Percentiles rank a stretch among this genome's conserved stretches.
phyloP scores from a whole-genome alignment of 1,140 invertebrate genomes.

The Idris sp. region DNA sequence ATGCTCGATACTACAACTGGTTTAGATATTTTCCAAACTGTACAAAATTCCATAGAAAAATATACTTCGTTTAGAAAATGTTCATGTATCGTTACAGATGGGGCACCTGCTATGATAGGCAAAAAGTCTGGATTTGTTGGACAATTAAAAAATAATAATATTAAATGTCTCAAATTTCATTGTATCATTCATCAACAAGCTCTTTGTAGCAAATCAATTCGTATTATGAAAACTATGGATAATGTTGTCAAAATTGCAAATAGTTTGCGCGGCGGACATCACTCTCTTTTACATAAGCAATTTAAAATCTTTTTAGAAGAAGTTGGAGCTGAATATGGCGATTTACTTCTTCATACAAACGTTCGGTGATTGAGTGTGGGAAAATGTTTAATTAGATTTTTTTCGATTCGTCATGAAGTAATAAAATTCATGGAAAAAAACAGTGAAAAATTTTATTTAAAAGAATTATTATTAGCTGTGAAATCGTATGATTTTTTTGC shows the following conservation, averaged over 20 bases:
- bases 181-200: neutral
- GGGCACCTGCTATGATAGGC: neutral
- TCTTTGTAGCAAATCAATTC: neutral
- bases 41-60: neutral
- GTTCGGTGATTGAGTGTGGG: neutral
- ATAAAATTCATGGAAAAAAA: neutral
- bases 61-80: slow-evolving; percentile 24
- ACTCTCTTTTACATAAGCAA: neutral
- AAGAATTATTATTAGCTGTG: neutral
- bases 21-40: slow-evolving; percentile 22
- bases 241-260: slow-evolving; percentile 3
- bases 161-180: neutral
- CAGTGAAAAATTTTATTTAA: neutral
- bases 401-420: neutral
- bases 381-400: neutral
- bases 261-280: neutral
- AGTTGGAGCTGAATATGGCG: neutral
- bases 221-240: neutral
- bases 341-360: neutral
- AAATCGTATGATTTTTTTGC: neutral
- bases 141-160: slow-evolving; percentile 1
- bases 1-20: slow-evolving; percentile 25
- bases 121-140: neutral
- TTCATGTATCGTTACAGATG: slow-evolving; percentile 3
- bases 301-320: slow-evolving; percentile 1